Evolutionary conservation across 2,113 vertebrate species (phyloP), one percentile per base, ranked within the genome.

Genomic region (Pelecanoides urinatrix): DNA sequence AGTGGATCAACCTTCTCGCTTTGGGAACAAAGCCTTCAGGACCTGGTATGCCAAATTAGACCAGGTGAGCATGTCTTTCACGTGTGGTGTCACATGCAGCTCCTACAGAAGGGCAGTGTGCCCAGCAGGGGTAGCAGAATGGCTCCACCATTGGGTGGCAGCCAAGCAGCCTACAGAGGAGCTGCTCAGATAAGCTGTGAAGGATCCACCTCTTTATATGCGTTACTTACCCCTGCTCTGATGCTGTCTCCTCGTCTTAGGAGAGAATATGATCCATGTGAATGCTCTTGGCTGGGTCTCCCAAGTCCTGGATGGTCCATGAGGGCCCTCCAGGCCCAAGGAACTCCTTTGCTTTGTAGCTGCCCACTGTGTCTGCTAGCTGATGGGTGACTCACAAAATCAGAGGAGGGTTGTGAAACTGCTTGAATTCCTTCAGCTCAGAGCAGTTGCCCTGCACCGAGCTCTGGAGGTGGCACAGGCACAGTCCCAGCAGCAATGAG

Each of bases 11-110:
- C 99, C 99, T 2, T 99, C 99, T 34, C 99, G 99, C n/a, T 99
- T 99, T 61, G 99, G 99, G 56, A 99, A 99, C 97, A 99, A 99
- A 95, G 99, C 99, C 88, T 99, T 98, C 96, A 99, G 99, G 97
- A 99, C 98, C 86, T 99, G 99, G 99, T 99, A 99, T 0, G 88
- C 97, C 97, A 99, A 98, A 94, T 98, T 99, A 3, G 99, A 99
- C 36, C 98, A 99, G 99, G 99, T 99, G 93, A 96, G 96, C 18
- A 0, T 47, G 82, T 88, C 55, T 90, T 52, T 72, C 30, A 23
- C 1, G 1, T 58, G 52, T 10, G 6, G 36, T 26, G 25, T 49
- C 38, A 30, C 19, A 4, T 27, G 58, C 32, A 72, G 62, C 66
- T 63, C 70, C 67, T 79, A 5, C 30, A 34, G 74, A 59, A 47